A percentile compares a stretch with the other conserved stretches of the same genome.
Evolutionary conservation across 2,113 vertebrate genomes (phyloP).

Genomic region (Peucedramus taeniatus): DNA sequence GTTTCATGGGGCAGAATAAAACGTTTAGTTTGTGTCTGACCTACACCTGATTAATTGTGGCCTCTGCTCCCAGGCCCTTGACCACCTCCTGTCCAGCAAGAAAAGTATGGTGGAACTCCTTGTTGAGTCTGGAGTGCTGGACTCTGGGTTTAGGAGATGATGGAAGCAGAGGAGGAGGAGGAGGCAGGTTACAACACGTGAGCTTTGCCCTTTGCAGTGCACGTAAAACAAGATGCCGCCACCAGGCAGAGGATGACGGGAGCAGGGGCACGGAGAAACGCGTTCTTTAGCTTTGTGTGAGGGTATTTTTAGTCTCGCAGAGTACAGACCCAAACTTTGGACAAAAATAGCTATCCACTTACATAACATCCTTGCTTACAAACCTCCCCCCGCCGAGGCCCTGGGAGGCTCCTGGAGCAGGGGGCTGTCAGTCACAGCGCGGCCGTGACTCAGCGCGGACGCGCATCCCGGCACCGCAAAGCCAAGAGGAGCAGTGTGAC

Average conservation of each 20-base stretch:
- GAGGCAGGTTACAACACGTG: not conserved
- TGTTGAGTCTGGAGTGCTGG: not conserved
- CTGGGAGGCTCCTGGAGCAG: not conserved
- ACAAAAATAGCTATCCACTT: slow-evolving; percentile 69
- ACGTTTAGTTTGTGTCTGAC: not conserved
- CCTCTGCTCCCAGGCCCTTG: not conserved
- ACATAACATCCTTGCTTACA: slow-evolving; percentile 60
- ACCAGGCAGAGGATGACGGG: slow-evolving; percentile 6
- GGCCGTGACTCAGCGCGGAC: not conserved
- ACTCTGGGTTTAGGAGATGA: not conserved
- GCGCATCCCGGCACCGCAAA: not conserved
- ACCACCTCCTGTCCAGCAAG: not conserved
- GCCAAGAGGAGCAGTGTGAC: not conserved
- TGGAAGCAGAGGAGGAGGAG: not conserved
- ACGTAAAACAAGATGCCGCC: slow-evolving; percentile 23
- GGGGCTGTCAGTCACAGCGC: slow-evolving; percentile 3
- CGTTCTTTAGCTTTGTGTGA: slow-evolving; percentile 60
- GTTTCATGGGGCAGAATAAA: not conserved
- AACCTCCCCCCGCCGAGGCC: slow-evolving; percentile 16
- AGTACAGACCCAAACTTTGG: slow-evolving; percentile 43
- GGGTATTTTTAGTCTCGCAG: slow-evolving; percentile 61
- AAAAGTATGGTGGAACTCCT: not conserved
- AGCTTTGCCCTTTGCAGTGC: not conserved
- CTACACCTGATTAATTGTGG: not conserved
- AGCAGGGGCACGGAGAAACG: slow-evolving; percentile 10